phyloP scores from a whole-genome alignment of 2,797 vertebrate genomes.

The Pygocentrus nattereri region DNA sequence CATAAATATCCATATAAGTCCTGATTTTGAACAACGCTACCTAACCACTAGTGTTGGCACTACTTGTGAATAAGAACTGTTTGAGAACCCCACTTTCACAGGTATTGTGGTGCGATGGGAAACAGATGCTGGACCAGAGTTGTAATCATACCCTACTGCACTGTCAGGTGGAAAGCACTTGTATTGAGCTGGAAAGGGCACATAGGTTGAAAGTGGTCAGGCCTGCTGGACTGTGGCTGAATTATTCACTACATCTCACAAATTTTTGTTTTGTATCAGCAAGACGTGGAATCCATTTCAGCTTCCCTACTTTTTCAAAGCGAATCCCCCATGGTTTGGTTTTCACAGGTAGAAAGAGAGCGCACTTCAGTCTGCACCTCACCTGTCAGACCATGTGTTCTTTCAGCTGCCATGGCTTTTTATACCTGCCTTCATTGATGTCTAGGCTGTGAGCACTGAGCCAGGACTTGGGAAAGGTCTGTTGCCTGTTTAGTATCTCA shows the following conservation, averaged over 20 bases:
- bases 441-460: not conserved
- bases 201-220: not conserved
- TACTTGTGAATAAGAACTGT: too few species aligned
- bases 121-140: too few species aligned
- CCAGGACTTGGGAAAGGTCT: not conserved
- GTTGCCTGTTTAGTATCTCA: not conserved
- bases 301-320: not conserved
- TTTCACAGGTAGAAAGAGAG: not conserved
- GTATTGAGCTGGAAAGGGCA: not conserved
- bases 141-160: not conserved
- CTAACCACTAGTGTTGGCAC: too few species aligned
- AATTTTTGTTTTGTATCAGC: not conserved
- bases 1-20: too few species aligned
- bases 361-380: not conserved
- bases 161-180: not conserved
- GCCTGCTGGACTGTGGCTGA: not conserved
- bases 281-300: not conserved
- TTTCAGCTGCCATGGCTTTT: not conserved
- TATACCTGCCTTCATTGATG: not conserved
- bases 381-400: slow-evolving; percentile 8
- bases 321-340: not conserved
- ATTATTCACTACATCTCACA: not conserved
- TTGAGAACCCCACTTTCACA: too few species aligned
- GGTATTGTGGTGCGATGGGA: too few species aligned
- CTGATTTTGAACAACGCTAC: too few species aligned